A percentile compares a stretch with the other conserved stretches of the same genome.
These are phyloP conservation scores for Crotalus tigris DNA, from an alignment of 2,113 vertebrate species.

Conservation along the genomic window DNA sequence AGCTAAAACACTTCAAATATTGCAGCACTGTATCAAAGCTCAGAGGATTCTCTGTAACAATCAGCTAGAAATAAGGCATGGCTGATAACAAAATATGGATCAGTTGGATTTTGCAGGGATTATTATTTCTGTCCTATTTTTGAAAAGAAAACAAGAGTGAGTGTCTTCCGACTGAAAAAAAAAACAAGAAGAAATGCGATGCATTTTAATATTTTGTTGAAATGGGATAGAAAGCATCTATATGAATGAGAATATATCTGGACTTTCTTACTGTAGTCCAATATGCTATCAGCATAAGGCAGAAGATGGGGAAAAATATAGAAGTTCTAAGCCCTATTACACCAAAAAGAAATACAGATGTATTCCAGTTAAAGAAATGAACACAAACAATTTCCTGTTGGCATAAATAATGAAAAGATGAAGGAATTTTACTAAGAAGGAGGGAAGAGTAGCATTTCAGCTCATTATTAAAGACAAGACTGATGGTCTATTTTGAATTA, in stretches of 20 bases:
- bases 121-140: background rate
- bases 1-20: background rate
- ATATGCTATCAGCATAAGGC: background rate
- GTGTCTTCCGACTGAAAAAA: slow-evolving; percentile 25
- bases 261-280: slow-evolving; percentile 6
- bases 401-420: slow-evolving; percentile 28
- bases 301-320: slow-evolving; percentile 30
- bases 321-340: background rate
- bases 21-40: background rate
- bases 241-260: background rate
- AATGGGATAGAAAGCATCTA: background rate
- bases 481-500: background rate
- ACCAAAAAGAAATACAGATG: fast-evolving
- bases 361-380: slow-evolving; percentile 32
- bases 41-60: background rate
- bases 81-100: background rate
- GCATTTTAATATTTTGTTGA: slow-evolving; percentile 19
- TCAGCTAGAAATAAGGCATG: background rate
- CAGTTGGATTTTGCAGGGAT: background rate
- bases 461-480: background rate
- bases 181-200: slow-evolving; percentile 25
- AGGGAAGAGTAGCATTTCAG: fast-evolving
- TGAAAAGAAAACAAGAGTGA: slow-evolving; percentile 2
- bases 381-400: slow-evolving; percentile 6
- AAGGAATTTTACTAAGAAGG: background rate